Conservation (phyloP, 2,113 vertebrate genomes). For the Chauna torquata region DNA sequence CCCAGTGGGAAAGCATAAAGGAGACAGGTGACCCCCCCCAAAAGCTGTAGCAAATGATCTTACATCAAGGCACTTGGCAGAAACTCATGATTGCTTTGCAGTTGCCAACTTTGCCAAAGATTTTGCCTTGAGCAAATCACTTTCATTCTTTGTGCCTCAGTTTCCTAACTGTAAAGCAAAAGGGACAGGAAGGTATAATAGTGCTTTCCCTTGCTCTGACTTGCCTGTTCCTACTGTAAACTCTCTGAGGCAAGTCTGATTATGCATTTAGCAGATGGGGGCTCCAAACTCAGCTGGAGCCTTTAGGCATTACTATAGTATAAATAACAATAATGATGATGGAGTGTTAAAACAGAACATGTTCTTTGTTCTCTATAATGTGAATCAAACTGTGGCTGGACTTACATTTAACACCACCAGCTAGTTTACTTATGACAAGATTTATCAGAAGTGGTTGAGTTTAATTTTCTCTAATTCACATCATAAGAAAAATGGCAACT, state of each 20-base stretch:
- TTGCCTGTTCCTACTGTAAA: not conserved
- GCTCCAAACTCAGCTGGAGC: constrained; percentile 40
- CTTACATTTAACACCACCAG: constrained; percentile 18
- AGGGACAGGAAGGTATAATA: not conserved
- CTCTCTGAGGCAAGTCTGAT: not conserved
- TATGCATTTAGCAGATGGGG: not conserved
- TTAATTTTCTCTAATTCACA: constrained; percentile 69
- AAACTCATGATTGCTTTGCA: not conserved
- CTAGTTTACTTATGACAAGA: constrained; percentile 57
- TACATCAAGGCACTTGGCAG: not conserved
- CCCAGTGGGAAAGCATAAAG: constrained; percentile 7
- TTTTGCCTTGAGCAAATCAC: not conserved
- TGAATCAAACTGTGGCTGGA: constrained; percentile 45
- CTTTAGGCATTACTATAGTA: not conserved
- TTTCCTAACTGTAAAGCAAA: not conserved
- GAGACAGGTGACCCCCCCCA: constrained; percentile 25
- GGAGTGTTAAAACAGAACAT: constrained; percentile 20
- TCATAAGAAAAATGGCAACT: constrained; percentile 47
- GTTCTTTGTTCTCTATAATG: constrained; percentile 3
- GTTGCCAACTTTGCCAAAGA: not conserved
- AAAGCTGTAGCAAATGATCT: not conserved
- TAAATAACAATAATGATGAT: constrained; percentile 44
- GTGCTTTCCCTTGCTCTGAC: not conserved
- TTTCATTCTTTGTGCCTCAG: not conserved
- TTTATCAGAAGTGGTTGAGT: constrained; percentile 61